phyloP scores from a whole-genome alignment of 2,113 vertebrate species.

The Collichthys lucidus region DNA sequence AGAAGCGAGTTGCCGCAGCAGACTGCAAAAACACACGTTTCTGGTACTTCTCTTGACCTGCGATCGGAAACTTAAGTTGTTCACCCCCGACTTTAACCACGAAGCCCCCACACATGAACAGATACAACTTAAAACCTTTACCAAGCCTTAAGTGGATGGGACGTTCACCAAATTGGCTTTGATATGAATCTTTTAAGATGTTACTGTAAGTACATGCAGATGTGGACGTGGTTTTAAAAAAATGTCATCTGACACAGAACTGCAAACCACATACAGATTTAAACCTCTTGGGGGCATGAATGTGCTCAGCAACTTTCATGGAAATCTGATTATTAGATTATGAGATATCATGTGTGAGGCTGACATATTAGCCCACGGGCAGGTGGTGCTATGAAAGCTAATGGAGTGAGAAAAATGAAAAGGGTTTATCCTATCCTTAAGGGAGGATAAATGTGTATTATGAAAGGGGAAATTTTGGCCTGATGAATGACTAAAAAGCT shows the following conservation, averaged over 20 bases:
- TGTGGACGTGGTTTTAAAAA: not conserved
- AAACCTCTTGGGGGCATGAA: not conserved
- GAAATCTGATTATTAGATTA: slow-evolving; percentile 22
- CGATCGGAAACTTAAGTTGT: not conserved
- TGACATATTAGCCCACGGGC: not conserved
- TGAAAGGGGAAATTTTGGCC: not conserved
- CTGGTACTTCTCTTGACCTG: too few species aligned
- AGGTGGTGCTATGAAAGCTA: not conserved
- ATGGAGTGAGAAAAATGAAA: not conserved
- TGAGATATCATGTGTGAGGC: not conserved
- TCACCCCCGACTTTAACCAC: not conserved
- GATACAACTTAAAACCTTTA: not conserved
- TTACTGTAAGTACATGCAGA: slow-evolving; percentile 3
- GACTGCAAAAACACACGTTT: not conserved
- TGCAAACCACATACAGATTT: not conserved
- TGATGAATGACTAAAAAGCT: not conserved
- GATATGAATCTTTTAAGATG: not conserved
- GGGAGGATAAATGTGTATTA: not conserved
- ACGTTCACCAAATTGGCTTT: not conserved
- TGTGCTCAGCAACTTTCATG: not conserved
- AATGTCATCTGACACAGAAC: not conserved
- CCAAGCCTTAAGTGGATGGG: not conserved
- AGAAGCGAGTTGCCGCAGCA: not conserved
- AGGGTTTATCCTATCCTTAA: not conserved
- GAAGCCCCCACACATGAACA: not conserved